phyloP scores from a whole-genome alignment of 2,797 vertebrate genomes.

The Gymnoscopelus microlampas region DNA sequence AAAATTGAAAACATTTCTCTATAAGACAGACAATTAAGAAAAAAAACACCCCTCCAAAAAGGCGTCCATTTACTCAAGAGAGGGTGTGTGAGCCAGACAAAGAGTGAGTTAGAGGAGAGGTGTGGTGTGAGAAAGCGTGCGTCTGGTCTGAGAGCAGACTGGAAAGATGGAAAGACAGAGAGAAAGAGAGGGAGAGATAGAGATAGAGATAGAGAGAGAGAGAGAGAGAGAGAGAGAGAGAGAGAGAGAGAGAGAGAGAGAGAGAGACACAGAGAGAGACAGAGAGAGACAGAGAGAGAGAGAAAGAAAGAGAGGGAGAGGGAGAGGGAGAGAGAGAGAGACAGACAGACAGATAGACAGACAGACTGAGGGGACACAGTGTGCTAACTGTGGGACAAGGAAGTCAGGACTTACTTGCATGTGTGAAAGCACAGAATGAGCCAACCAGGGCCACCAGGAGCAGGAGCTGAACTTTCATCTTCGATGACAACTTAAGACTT shows the following conservation, averaged over 20 bases:
- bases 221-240: conserved; percentile 59
- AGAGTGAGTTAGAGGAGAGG: conserved; percentile 32
- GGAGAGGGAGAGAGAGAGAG: conserved; percentile 47
- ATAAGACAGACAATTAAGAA: neutral
- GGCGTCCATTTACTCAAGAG: conserved; percentile 28
- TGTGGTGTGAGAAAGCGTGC: conserved; percentile 36
- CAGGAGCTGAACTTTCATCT: conserved; percentile 78
- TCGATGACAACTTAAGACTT: conserved; percentile 51
- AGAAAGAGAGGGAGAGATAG: too few species aligned
- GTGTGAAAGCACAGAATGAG: conserved; percentile 73
- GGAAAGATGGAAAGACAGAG: conserved; percentile 65
- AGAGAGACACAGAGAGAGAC: neutral
- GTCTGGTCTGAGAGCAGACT: conserved; percentile 9
- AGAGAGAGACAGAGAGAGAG: conserved; percentile 29
- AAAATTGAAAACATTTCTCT: neutral
- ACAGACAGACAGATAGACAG: conserved; percentile 20
- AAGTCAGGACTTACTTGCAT: conserved; percentile 79
- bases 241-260: conserved; percentile 53
- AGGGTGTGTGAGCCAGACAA: conserved; percentile 66
- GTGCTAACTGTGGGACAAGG: conserved; percentile 59
- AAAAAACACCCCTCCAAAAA: neutral
- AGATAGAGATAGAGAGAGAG: conserved; percentile 40
- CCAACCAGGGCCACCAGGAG: conserved; percentile 77
- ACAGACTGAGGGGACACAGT: conserved; percentile 58
- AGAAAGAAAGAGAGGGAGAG: conserved; percentile 61